Evolutionary conservation across 1,140 invertebrate genomes (phyloP).

Genomic region (Magallana gigas): DNA sequence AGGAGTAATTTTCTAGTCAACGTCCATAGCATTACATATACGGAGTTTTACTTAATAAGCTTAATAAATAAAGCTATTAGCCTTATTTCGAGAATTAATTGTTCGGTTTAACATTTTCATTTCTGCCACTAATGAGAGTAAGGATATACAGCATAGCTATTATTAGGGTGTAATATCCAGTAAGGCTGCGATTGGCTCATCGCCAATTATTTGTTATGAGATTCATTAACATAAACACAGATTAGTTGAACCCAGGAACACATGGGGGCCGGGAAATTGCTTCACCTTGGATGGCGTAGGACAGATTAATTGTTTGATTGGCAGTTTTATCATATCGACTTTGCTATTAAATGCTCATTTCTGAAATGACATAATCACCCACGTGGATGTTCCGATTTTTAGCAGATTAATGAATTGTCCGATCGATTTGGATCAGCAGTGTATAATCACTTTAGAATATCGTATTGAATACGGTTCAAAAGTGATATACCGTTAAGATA

Average conservation of each 20-base stretch:
- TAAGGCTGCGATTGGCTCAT: conserved; percentile 2
- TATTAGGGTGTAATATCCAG: not conserved
- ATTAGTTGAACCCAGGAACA: not conserved
- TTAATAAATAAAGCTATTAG: not conserved
- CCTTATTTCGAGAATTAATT: conserved; percentile 11
- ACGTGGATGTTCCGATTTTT: no score
- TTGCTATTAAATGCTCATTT: not conserved
- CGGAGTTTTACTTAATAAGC: not conserved
- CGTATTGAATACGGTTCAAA: no score
- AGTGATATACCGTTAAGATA: no score
- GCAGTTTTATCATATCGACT: not conserved
- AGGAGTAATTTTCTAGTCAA: no score
- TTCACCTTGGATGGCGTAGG: not conserved
- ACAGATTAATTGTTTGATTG: no score
- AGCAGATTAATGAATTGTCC: no score
- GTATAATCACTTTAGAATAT: no score
- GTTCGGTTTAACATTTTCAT: conserved; percentile 30
- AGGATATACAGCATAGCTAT: not conserved
- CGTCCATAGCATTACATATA: no score
- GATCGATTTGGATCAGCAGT: no score
- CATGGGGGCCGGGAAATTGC: not conserved
- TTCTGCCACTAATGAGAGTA: not conserved
- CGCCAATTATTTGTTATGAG: not conserved
- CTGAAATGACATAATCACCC: no score
- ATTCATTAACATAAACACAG: not conserved